phyloP scores from a whole-genome alignment of 2,797 vertebrate species.

The Lepus townsendii region DNA sequence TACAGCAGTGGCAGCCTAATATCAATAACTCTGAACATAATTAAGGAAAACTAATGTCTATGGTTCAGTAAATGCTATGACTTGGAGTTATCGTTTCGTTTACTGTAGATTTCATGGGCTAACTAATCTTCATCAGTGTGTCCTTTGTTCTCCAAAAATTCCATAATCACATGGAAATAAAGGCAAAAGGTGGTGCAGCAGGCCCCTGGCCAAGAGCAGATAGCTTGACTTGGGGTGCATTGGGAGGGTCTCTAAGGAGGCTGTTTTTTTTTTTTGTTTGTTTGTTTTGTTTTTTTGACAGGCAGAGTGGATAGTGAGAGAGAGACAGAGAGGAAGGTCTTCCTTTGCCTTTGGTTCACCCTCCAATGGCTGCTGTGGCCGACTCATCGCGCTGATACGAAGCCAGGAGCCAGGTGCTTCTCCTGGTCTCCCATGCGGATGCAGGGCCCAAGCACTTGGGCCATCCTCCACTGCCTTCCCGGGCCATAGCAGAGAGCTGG shows the following conservation, averaged over 20 bases:
- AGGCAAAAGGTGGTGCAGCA: background rate
- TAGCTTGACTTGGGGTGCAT: background rate
- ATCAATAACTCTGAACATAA: constrained; percentile 65
- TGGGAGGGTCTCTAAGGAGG: background rate
- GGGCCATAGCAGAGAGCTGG: no score
- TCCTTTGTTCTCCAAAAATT: constrained; percentile 48
- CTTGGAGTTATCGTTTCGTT: constrained; percentile 71
- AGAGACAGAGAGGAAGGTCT: no score
- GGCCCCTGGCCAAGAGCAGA: background rate
- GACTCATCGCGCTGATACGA: no score
- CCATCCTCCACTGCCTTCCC: no score
- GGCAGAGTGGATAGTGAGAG: no score
- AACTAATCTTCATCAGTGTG: constrained; percentile 1
- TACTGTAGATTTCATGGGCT: constrained; percentile 36
- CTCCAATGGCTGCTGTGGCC: no score
- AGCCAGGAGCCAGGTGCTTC: no score
- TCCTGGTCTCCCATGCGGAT: no score
- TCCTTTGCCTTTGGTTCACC: no score
- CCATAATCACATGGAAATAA: constrained; percentile 45
- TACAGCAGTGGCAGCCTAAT: constrained; percentile 2
- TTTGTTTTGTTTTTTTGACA: no score
- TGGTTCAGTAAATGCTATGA: constrained; percentile 60
- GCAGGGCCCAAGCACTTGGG: no score
- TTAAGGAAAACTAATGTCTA: constrained; percentile 53
- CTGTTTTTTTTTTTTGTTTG: background rate